Conservation (phyloP, 1,140 invertebrate genomes). For the Drosophila auraria region DNA sequence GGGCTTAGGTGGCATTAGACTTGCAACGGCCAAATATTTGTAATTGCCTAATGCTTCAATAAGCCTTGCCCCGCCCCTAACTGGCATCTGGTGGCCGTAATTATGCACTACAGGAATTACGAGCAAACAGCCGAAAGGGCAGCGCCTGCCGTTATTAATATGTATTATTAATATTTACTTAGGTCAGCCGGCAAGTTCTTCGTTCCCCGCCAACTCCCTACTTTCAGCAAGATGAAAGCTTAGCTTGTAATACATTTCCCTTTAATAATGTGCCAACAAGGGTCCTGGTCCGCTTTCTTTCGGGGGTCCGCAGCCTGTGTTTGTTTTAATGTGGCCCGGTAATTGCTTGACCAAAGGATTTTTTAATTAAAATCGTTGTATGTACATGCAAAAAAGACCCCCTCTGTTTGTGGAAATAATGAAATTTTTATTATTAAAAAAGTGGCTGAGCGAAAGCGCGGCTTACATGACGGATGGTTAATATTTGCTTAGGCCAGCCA, state of each 20-base stretch:
- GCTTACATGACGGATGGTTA: slow-evolving; percentile 59
- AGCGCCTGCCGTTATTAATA: slow-evolving; percentile 75
- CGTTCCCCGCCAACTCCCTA: not conserved
- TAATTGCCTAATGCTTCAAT: slow-evolving; percentile 70
- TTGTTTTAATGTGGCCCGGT: slow-evolving; percentile 76
- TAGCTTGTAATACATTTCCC: slow-evolving; percentile 65
- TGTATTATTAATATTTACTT: slow-evolving; percentile 85
- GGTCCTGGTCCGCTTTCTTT: slow-evolving; percentile 41
- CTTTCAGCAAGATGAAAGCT: slow-evolving; percentile 68
- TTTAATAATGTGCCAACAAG: slow-evolving; percentile 68
- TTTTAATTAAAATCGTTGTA: slow-evolving; percentile 82
- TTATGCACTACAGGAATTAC: slow-evolving; percentile 81
- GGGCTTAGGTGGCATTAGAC: slow-evolving; percentile 37
- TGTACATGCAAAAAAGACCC: slow-evolving; percentile 45
- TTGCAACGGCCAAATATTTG: slow-evolving; percentile 70
- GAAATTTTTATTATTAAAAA: slow-evolving; percentile 77
- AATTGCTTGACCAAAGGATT: slow-evolving; percentile 83
- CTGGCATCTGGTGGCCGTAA: slow-evolving; percentile 35
- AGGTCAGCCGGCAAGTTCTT: slow-evolving; percentile 58
- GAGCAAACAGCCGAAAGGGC: slow-evolving; percentile 73
- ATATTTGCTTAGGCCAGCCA: slow-evolving; percentile 70
- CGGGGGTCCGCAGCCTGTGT: slow-evolving; percentile 44
- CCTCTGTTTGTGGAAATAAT: slow-evolving; percentile 72
- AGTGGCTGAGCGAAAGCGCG: slow-evolving; percentile 56
- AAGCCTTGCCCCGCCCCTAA: slow-evolving; percentile 35